Evolutionary conservation across 2,888 invertebrate species (phyloP), one percentile per base, ranked within the genome.

Genomic region (Tinea trinotella): DNA sequence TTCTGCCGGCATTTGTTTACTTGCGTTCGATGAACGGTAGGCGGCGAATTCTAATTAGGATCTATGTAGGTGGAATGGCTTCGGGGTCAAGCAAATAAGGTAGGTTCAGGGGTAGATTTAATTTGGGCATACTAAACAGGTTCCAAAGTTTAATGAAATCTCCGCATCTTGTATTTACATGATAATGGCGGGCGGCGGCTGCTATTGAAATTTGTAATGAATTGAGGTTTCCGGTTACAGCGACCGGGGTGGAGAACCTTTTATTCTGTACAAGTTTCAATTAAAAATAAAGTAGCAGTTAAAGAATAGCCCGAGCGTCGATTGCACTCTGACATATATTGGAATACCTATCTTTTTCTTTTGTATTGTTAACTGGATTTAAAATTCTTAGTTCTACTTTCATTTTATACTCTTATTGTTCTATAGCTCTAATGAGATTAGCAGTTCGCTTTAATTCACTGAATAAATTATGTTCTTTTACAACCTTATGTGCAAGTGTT

Each of bases 71-170:
- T 15, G 13, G 15, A 40, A 12, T 15, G 13, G 40, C 15, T 40
- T 40, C 13, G 35, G 19, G 52, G 40, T 35, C 53, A 17, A 53
- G 40, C 19, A 20, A 40, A 18, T 35, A 40, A 40, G 36, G 53
- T 19, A 40, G 53, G 52, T 30, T 3, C 35, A 15, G 53, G 17
- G 52, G 36, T 50, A 53, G 40, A 53, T 53, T 53, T 53, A 53
- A 53, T 53, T 53, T 53, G 40, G 40, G 53, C 53, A 40, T 53
- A 53, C 53, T 53, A 53, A 53, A 40, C 53, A 53, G 53, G 53
- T 53, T 53, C 22, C 53, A 53, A 53, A 53, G 53, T 53, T 53
- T 53, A 53, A 53, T 53, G 35, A 53, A 53, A 53, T 40, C 53
- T 36, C 13, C 40, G 53, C 53, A 18, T 52, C 53, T 24, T 40